phyloP scores from a whole-genome alignment of 2,888 invertebrate genomes.

The Dendrolimus pini region DNA sequence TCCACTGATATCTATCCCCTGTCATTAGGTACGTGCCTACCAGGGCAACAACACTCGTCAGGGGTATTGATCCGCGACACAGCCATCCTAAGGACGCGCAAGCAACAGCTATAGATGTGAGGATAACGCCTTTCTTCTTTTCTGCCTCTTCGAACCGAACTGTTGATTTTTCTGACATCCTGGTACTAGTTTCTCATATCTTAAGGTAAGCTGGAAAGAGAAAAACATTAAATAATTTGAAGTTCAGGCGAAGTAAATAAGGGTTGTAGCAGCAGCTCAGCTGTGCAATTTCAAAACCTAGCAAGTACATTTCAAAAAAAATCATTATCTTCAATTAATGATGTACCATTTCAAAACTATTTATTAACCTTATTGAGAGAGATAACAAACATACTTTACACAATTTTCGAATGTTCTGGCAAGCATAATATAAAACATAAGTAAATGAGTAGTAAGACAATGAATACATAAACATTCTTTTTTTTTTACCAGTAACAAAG shows the following conservation, averaged over 20 bases:
- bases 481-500: no score
- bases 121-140: conserved; percentile 35
- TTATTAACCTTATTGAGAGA: no score
- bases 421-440: no score
- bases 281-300: no score
- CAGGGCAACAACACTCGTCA: conserved; percentile 34
- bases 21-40: conserved; percentile 52
- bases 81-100: conserved; percentile 41
- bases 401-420: no score
- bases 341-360: no score
- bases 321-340: no score
- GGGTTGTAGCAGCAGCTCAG: no score
- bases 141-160: conserved; percentile 66
- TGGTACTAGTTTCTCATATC: conserved; percentile 39
- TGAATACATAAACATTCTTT: no score
- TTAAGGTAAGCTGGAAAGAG: conserved; percentile 17
- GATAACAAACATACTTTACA: no score
- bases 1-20: conserved; percentile 66
- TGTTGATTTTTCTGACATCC: conserved; percentile 60
- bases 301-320: no score
- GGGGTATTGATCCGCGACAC: conserved; percentile 28
- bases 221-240: background rate
- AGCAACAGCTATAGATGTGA: conserved; percentile 32
- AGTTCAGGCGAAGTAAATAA: background rate
- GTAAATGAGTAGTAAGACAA: no score